These are phyloP conservation scores for Macrosoma leucophasiata DNA, from an alignment of 2,888 invertebrate genomes.

Conservation along the genomic window DNA sequence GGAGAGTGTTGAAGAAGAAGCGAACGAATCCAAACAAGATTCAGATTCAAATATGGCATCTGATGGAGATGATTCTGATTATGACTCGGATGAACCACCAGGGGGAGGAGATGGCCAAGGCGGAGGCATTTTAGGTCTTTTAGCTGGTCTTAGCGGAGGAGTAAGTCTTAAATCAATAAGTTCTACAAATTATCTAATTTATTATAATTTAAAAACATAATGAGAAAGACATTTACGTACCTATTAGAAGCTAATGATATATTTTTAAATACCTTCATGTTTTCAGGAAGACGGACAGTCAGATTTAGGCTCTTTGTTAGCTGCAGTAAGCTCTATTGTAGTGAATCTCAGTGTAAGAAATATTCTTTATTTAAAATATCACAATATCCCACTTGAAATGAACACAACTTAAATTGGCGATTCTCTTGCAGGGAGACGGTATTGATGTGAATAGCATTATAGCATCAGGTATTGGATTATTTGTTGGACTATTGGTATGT, in stretches of 20 bases:
- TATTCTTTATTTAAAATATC: conserved; percentile 24
- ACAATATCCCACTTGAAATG: no score
- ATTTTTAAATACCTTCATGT: no score
- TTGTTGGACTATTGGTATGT: conserved; percentile 63
- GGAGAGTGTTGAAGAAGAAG: conserved; percentile 35
- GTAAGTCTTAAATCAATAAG: conserved; percentile 52
- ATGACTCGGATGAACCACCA: conserved; percentile 58
- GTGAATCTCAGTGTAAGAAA: conserved; percentile 66
- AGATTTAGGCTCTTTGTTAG: conserved; percentile 60
- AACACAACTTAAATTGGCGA: conserved; percentile 4
- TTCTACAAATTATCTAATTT: no score
- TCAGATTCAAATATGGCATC: conserved; percentile 33
- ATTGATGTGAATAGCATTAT: conserved; percentile 61
- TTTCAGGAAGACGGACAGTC: conserved; percentile 65
- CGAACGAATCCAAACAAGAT: conserved; percentile 36
- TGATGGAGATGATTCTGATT: conserved; percentile 36
- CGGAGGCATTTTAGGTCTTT: conserved; percentile 60
- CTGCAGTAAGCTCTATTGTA: conserved; percentile 63
- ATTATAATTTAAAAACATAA: neutral
- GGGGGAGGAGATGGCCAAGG: conserved; percentile 61
- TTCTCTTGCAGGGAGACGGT: conserved; percentile 59
- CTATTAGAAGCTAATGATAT: no score
- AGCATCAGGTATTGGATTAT: conserved; percentile 58
- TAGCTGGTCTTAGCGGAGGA: conserved; percentile 64
- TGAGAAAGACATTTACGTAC: no score